Evolutionary conservation across 2,888 invertebrate species (phyloP), one percentile per base, ranked within the genome.

Genomic region (Lymantria dispar): DNA sequence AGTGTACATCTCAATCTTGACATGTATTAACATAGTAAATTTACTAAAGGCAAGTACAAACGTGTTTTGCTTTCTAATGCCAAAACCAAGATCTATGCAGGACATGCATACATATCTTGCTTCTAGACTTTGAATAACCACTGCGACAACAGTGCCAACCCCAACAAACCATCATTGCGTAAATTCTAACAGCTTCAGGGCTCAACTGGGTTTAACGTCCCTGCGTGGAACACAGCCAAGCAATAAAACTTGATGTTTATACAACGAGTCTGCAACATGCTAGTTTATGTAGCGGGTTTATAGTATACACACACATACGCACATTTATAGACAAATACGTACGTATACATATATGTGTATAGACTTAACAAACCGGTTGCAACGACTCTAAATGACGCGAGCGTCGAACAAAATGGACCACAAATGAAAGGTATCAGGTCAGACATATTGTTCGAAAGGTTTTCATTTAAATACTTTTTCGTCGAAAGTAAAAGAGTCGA

Each of bases 221-320:
- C 75, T 80, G 84, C 85, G 85, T 90, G 90, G 90, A 90, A 87
- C 86, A 82, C 76, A 82, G 90, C 90, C 90, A 90, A 90, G 84
- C 87, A 85, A 89, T 90, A 89, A 90, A 89, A 87, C 85, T 85
- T 85, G 80, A 86, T 88, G 90, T 89, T 88, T 86, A 83, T 85
- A 85, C 78, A 80, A 74, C 77, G 75, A 83, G 80, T 83, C 83
- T 75, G 81, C 81, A 79, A 74, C 76, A 76, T 74, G 76, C 80
- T 78, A 77, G 81, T 81, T 81, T 83, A 81, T 80, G 78, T 72
- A 78, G 78, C 74, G 69, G 71, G 74, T 71, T 75, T 75, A 72
- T 72, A 69, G 68, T 59, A 58, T 56, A 63, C 62, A 8, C 10
- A 33, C 10, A 33, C 8, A 10, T 7, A 33, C 33, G 8, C 1